These are phyloP conservation scores for Mylabris phalerata DNA, from an alignment of 1,140 invertebrate species.

Conservation along the genomic window DNA sequence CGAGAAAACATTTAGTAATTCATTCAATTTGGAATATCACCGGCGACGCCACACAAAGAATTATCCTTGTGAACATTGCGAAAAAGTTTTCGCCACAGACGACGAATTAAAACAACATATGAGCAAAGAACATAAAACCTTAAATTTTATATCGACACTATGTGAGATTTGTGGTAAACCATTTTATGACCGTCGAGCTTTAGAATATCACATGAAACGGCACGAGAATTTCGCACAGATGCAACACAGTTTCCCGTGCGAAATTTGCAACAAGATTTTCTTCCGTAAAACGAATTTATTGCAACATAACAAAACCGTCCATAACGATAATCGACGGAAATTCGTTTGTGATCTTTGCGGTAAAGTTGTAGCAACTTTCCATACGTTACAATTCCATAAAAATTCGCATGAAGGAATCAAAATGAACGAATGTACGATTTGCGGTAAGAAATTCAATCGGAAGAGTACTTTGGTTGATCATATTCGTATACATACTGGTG, in stretches of 20 bases:
- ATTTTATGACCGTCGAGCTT: not conserved
- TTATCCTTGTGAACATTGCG: conserved; percentile 34
- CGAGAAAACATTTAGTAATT: conserved; percentile 57
- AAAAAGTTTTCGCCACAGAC: conserved; percentile 28
- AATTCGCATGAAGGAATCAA: conserved; percentile 33
- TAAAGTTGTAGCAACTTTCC: conserved; percentile 29
- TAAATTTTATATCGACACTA: not conserved
- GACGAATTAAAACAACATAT: not conserved
- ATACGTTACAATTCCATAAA: conserved; percentile 30
- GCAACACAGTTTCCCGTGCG: conserved; percentile 43
- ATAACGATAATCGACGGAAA: conserved; percentile 19
- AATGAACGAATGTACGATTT: conserved; percentile 35
- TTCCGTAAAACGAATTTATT: conserved; percentile 29
- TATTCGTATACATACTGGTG: conserved; percentile 68
- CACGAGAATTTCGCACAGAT: not conserved
- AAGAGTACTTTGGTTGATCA: conserved; percentile 54
- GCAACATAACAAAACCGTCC: conserved; percentile 28
- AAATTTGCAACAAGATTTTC: conserved; percentile 43
- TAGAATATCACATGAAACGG: not conserved
- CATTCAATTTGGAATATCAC: conserved; percentile 60
- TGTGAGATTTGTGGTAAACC: conserved; percentile 8
- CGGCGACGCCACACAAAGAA: conserved; percentile 54
- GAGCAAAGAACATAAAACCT: too few relatives aligned
- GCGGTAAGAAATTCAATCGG: conserved; percentile 27
- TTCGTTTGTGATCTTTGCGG: conserved; percentile 33